These are phyloP conservation scores for Spodoptera picta DNA, from an alignment of 2,888 invertebrate species.

Conservation along the genomic window DNA sequence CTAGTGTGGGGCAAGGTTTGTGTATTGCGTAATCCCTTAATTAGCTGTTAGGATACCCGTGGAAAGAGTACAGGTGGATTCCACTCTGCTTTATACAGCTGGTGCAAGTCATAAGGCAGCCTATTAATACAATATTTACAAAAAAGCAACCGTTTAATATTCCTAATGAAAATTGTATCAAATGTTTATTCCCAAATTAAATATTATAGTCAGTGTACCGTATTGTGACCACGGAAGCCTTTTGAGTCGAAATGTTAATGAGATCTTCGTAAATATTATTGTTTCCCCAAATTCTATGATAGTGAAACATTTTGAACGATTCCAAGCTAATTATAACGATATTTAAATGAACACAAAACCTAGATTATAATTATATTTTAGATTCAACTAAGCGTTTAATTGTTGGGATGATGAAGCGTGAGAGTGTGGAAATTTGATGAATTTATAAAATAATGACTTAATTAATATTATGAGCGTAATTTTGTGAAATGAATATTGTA, in stretches of 20 bases:
- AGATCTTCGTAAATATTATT: conserved; percentile 21
- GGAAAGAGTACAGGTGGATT: no score
- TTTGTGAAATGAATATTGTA: no score
- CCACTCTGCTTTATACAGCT: no score
- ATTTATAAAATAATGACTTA: conserved; percentile 1
- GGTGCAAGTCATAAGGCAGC: no score
- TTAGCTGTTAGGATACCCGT: no score
- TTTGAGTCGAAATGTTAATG: conserved; percentile 30
- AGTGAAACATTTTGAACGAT: conserved; percentile 20
- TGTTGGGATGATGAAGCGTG: neutral
- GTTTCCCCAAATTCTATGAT: conserved; percentile 21
- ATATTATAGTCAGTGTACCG: conserved; percentile 1
- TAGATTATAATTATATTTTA: conserved; percentile 17
- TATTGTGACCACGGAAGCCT: conserved; percentile 9
- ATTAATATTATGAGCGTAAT: no score
- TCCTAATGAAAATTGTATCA: no score
- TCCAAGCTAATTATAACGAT: conserved; percentile 14
- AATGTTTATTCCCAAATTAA: conserved; percentile 2
- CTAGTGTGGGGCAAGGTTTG: no score
- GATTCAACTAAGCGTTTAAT: conserved; percentile 19
- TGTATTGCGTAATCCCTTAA: no score
- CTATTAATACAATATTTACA: no score
- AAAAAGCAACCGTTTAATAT: no score
- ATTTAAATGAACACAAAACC: conserved; percentile 16
- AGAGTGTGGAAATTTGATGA: conserved; percentile 3